Evolutionary conservation across 2,797 vertebrate species (phyloP).

Genomic region (Pyrocephalus nanus): DNA sequence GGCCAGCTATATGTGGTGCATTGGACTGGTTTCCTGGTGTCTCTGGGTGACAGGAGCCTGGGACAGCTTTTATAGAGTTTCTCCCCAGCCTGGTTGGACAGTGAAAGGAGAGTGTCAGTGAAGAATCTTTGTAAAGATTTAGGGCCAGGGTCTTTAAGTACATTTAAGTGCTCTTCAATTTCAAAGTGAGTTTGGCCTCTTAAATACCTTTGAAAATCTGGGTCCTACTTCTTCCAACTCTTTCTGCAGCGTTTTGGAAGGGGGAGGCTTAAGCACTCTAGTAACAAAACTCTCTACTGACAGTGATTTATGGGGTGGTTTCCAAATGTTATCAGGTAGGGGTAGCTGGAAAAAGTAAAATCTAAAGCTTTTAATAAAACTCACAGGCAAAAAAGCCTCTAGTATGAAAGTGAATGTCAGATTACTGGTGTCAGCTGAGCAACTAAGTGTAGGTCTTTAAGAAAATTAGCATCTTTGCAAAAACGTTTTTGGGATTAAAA

Average conservation of each 20-base stretch:
- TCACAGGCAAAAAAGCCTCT: background rate
- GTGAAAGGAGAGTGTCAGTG: background rate
- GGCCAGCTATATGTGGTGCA: fast-evolving
- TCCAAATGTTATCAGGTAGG: conserved; percentile 1
- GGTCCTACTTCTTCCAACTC: background rate
- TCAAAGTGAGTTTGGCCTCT: background rate
- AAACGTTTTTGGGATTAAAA: background rate
- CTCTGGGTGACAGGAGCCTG: background rate
- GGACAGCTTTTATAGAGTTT: background rate
- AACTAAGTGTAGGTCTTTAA: background rate
- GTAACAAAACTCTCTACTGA: background rate
- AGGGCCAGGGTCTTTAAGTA: background rate
- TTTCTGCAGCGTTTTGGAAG: background rate
- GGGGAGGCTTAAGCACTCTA: background rate
- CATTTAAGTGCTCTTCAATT: background rate
- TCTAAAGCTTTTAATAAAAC: conserved; percentile 13
- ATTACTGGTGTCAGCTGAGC: background rate
- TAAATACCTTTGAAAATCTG: conserved; percentile 15
- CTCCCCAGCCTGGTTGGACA: background rate
- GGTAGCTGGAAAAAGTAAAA: background rate
- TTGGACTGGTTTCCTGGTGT: background rate
- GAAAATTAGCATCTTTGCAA: background rate
- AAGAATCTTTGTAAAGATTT: background rate
- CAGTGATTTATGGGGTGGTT: conserved; percentile 32
- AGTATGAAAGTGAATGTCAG: background rate